Evolutionary conservation across 2,888 invertebrate species (phyloP), one percentile per base, ranked within the genome.

Genomic region (Exephanes ischioxanthus): DNA sequence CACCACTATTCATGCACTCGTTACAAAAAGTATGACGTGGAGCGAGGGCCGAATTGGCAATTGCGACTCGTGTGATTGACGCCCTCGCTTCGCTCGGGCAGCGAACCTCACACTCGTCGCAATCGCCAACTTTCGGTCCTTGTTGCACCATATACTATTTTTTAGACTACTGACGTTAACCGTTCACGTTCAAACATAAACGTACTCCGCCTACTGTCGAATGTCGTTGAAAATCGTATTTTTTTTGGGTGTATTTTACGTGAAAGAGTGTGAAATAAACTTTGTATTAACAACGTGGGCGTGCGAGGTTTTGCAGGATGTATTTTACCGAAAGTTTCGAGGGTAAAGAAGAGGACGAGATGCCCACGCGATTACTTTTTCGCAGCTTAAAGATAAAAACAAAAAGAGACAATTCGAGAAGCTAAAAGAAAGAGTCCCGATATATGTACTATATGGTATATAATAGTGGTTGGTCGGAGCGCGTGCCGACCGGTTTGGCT

Each of bases 401-500:
- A 48, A 51, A 68, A 67, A 68, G 22, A 73, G 41, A 73, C 70
- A 70, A 67, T 30, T n/a, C 22, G 53, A 53, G 22, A 80, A 53
- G 72, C 33, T 22, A 53, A 72, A 53, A 71, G 76, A 45, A 80
- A 83, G 30, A 79, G 33, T 55, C 55, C 45, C 37, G 63, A 68
- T 58, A 68, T 58, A 66, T 66, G 51, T 67, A 37, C 9, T 45
- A 48, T n/a, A 26, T 58, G 30, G 30, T 30, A 14, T 22, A 16
- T 67, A 84, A 16, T 66, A 68, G 86, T 67, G 86, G 87, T 87
- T 80, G 83, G 71, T 37, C 87, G 87, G 72, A 87, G 91, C 92
- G 91, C 92, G 92, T 92, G 92, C 91, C 91, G 91, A 92, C 92
- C 92, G 92, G 92, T 92, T 92, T 90, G 90, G 90, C 91, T 89